Evolutionary conservation across 2,888 invertebrate species (phyloP).

Genomic region (Andricus quercusramuli): DNA sequence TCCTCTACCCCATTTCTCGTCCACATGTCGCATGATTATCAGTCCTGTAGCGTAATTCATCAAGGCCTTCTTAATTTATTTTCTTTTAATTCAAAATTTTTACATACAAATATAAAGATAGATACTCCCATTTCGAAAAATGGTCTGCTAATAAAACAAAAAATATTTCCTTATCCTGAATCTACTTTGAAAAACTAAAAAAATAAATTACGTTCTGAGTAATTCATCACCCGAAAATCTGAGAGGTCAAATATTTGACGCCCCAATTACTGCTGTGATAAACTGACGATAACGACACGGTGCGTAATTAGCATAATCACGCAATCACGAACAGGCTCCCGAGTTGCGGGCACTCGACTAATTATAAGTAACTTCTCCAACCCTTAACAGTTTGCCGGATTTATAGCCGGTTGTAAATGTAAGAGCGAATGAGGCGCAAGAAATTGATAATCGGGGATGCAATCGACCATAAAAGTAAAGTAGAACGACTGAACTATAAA

Average conservation of each 20-base stretch:
- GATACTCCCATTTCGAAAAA: background rate
- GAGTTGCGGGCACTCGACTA: constrained; percentile 31
- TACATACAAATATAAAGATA: background rate
- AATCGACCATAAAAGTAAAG: constrained; percentile 38
- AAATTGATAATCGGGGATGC: constrained; percentile 39
- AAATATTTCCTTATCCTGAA: no score
- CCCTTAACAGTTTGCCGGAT: constrained; percentile 51
- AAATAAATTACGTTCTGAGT: background rate
- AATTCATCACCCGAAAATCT: background rate
- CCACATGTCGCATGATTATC: background rate
- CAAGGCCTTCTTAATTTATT: background rate
- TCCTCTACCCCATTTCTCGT: background rate
- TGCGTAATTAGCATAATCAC: constrained; percentile 42
- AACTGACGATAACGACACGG: constrained; percentile 20
- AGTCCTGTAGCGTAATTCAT: background rate
- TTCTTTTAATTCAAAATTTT: background rate
- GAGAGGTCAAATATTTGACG: constrained; percentile 19
- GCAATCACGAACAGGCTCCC: constrained; percentile 31
- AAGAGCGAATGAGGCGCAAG: constrained; percentile 40
- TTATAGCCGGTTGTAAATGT: constrained; percentile 54
- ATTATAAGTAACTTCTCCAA: constrained; percentile 40
- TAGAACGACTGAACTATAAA: constrained; percentile 34
- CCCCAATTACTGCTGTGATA: constrained; percentile 25
- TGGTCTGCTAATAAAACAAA: background rate
- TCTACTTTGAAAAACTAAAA: background rate